phyloP scores from a whole-genome alignment of 2,888 invertebrate genomes.

The Leucoptera coffeella region DNA sequence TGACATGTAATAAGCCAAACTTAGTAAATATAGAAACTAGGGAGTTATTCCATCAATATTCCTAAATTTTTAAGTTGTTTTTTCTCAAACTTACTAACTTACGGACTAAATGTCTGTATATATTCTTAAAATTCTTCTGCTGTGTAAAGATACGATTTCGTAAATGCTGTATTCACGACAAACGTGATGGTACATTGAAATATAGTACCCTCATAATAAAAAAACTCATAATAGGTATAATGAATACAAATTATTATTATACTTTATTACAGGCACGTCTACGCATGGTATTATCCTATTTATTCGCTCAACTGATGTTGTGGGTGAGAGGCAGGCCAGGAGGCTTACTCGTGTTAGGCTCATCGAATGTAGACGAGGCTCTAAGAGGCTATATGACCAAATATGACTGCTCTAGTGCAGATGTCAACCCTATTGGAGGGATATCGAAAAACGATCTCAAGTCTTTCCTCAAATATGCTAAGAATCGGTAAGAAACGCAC shows the following conservation, averaged over 20 bases:
- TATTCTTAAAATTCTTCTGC: too few relatives aligned
- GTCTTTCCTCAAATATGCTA: conserved; percentile 66
- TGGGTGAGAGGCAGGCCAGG: conserved; percentile 88
- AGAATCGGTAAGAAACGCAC: conserved; percentile 53
- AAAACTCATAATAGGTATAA: conserved; percentile 73
- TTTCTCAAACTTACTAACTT: too few relatives aligned
- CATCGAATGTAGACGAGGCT: conserved; percentile 96
- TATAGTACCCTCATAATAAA: too few relatives aligned
- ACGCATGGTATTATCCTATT: conserved; percentile 93
- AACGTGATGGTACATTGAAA: too few relatives aligned
- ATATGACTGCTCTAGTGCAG: conserved; percentile 98
- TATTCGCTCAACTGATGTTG: conserved; percentile 91
- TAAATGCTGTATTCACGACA: too few relatives aligned
- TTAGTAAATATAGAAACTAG: too few relatives aligned
- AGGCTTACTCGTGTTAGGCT: conserved; percentile 82
- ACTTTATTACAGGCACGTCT: conserved; percentile 63
- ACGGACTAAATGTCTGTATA: too few relatives aligned
- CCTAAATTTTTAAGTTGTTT: too few relatives aligned
- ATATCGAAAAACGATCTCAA: conserved; percentile 93
- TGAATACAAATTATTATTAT: conserved; percentile 67
- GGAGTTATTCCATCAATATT: too few relatives aligned
- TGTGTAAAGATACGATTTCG: too few relatives aligned
- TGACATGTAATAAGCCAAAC: too few relatives aligned
- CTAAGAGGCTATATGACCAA: conserved; percentile 96
- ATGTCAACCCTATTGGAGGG: conserved; percentile 96